Evolutionary conservation across 1,140 invertebrate species (phyloP).

Genomic region (Pygmarrhopalites habei): DNA sequence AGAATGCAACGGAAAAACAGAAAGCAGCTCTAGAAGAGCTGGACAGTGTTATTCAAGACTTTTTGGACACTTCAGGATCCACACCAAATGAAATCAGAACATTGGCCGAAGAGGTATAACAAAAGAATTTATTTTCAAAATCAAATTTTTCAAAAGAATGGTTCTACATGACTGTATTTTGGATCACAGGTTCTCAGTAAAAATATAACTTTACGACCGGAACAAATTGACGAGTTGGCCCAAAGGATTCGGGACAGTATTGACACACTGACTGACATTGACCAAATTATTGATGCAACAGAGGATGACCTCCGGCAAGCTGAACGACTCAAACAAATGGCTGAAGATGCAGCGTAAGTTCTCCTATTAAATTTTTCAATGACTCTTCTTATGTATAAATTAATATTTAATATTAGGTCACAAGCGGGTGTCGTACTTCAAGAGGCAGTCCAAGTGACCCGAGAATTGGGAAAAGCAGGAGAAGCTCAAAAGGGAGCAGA

Average conservation of each 20-base stretch:
- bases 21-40: slow-evolving; percentile 51
- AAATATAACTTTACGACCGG: slow-evolving; percentile 64
- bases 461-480: slow-evolving; percentile 59
- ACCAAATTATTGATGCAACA: slow-evolving; percentile 79
- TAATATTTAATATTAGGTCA: slow-evolving; percentile 45
- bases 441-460: slow-evolving; percentile 52
- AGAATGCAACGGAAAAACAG: slow-evolving; percentile 52
- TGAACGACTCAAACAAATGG: slow-evolving; percentile 63
- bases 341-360: slow-evolving; percentile 65
- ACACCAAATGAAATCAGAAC: slow-evolving; percentile 72
- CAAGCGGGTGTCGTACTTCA: slow-evolving; percentile 51
- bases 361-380: no score
- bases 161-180: slow-evolving; percentile 13
- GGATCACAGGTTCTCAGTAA: slow-evolving; percentile 51
- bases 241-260: slow-evolving; percentile 77
- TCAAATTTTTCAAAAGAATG: no score
- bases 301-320: slow-evolving; percentile 66
- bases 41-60: slow-evolving; percentile 63
- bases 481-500: slow-evolving; percentile 69
- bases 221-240: slow-evolving; percentile 76
- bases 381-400: slow-evolving; percentile 23
- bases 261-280: slow-evolving; percentile 76
- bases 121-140: no score
- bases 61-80: slow-evolving; percentile 65
- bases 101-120: slow-evolving; percentile 62